A percentile compares a stretch with the other conserved stretches of the same genome.
These are phyloP conservation scores for Balanococcus diminutus DNA, from an alignment of 2,888 invertebrate species.

Conservation along the genomic window DNA sequence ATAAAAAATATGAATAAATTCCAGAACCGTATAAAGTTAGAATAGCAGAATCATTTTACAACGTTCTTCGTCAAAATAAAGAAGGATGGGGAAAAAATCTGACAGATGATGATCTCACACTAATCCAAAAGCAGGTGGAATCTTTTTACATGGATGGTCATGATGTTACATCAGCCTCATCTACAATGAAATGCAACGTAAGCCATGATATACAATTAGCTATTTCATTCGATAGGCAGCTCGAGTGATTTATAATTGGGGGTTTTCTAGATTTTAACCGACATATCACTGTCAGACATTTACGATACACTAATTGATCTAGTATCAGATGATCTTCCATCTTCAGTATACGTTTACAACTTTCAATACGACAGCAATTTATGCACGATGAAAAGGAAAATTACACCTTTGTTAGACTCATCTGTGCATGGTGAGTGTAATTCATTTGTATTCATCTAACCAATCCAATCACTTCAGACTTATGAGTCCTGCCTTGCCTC, in stretches of 20 bases:
- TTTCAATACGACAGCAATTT: not conserved
- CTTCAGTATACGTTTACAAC: not conserved
- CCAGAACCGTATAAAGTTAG: too few relatives aligned
- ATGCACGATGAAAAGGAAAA: not conserved
- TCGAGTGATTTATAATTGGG: not conserved
- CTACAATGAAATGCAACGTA: not conserved
- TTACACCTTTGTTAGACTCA: not conserved
- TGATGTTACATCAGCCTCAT: not conserved
- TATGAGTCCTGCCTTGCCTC: too few relatives aligned
- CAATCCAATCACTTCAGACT: too few relatives aligned
- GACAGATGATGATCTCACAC: not conserved
- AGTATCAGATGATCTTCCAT: not conserved
- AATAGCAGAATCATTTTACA: too few relatives aligned
- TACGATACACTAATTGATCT: not conserved
- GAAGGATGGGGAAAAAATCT: not conserved
- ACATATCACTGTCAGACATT: not conserved
- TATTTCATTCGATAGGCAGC: not conserved
- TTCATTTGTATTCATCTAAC: too few relatives aligned
- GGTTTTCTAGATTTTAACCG: not conserved
- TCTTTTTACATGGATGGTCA: not conserved
- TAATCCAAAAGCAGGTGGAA: not conserved
- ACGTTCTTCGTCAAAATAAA: not conserved
- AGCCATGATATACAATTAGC: not conserved
- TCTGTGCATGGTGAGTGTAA: not conserved
- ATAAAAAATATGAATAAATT: too few relatives aligned